phyloP scores from a whole-genome alignment of 1,140 invertebrate species.

The Harlomillsia oculata region DNA sequence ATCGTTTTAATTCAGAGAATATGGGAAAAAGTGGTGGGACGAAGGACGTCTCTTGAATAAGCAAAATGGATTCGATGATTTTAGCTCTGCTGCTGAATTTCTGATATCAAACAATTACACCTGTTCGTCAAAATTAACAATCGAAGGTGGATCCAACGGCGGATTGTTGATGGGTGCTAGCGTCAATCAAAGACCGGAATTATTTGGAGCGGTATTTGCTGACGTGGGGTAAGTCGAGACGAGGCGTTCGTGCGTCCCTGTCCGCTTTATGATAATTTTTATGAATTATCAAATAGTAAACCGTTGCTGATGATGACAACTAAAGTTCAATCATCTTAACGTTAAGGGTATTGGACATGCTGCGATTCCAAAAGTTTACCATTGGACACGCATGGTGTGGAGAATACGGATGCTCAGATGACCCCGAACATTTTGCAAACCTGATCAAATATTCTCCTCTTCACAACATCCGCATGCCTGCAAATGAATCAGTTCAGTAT shows the following conservation, averaged over 20 bases:
- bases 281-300: no score
- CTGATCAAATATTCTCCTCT: slow-evolving; percentile 87
- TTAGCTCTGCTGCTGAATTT: slow-evolving; percentile 83
- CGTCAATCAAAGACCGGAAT: slow-evolving; percentile 86
- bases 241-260: no score
- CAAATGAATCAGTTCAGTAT: slow-evolving; percentile 45
- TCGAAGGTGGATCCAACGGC: slow-evolving; percentile 92
- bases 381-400: slow-evolving; percentile 93
- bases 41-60: slow-evolving; percentile 81
- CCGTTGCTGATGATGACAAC: neutral
- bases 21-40: slow-evolving; percentile 81
- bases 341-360: slow-evolving; percentile 10
- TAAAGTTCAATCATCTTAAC: neutral
- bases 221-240: slow-evolving; percentile 68
- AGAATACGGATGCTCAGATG: slow-evolving; percentile 90
- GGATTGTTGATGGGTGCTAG: slow-evolving; percentile 87
- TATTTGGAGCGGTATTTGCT: slow-evolving; percentile 81
- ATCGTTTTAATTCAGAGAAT: slow-evolving; percentile 56
- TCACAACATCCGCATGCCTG: slow-evolving; percentile 76
- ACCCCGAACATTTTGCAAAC: slow-evolving; percentile 77
- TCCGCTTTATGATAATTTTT: no score
- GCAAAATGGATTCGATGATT: slow-evolving; percentile 96
- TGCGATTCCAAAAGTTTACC: slow-evolving; percentile 91
- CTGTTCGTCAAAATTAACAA: slow-evolving; percentile 59
- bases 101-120: slow-evolving; percentile 79